These are phyloP conservation scores for Periparus ater DNA, from an alignment of 2,797 vertebrate species.

Conservation along the genomic window DNA sequence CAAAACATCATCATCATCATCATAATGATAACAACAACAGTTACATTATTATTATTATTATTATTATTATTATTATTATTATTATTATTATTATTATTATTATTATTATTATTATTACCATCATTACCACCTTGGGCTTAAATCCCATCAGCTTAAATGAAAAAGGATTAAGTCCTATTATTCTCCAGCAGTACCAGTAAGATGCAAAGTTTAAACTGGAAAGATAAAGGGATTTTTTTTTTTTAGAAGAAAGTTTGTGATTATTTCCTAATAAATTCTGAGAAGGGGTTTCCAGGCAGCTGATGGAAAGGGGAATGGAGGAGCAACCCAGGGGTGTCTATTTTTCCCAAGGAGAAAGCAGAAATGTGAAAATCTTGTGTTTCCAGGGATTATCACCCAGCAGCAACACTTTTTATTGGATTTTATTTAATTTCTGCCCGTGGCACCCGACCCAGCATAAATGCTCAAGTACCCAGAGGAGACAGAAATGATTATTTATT, in stretches of 20 bases:
- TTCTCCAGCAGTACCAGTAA: neutral
- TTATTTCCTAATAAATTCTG: neutral
- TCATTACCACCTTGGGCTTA: neutral
- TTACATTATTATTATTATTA: too few relatives aligned
- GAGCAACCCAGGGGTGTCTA: neutral
- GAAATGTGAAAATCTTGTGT: neutral
- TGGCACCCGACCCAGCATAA: neutral
- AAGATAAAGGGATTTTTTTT: neutral
- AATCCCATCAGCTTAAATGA: neutral
- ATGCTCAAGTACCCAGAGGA: neutral
- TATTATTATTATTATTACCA: too few relatives aligned
- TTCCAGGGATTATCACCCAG: neutral
- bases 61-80: neutral
- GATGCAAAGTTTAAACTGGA: neutral
- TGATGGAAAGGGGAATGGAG: neutral
- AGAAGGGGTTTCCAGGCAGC: neutral
- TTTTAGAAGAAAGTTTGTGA: neutral
- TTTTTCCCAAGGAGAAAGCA: neutral
- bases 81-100: too few relatives aligned
- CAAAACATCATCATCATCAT: too few relatives aligned
- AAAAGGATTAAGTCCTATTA: neutral
- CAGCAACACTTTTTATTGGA: neutral
- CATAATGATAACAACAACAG: too few relatives aligned
- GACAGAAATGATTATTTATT: neutral
- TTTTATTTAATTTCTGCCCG: neutral